A percentile compares a stretch with the other conserved stretches of the same genome.
These are phyloP conservation scores for Paramisgurnus dabryanus DNA, from an alignment of 2,113 vertebrate species.

Conservation along the genomic window DNA sequence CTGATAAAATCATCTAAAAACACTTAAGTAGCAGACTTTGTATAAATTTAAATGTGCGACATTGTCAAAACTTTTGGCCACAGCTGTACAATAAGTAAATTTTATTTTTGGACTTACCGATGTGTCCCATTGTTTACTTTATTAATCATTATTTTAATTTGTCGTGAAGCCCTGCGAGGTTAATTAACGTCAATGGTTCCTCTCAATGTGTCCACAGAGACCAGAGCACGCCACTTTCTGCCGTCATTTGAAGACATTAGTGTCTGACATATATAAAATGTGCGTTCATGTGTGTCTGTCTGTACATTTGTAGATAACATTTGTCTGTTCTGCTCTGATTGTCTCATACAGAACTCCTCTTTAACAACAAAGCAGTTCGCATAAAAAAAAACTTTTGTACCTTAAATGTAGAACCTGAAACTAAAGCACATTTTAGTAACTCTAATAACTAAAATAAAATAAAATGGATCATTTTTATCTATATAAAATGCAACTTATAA, in stretches of 20 bases:
- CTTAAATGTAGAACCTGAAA: too few species aligned
- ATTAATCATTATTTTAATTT: constrained; percentile 61
- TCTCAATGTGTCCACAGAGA: constrained; percentile 43
- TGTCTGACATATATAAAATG: constrained; percentile 32
- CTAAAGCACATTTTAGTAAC: too few species aligned
- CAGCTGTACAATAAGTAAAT: too few species aligned
- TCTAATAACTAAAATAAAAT: too few species aligned
- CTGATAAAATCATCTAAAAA: too few species aligned
- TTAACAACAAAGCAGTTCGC: constrained; percentile 16
- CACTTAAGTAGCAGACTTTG: too few species aligned
- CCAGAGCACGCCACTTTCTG: constrained; percentile 32
- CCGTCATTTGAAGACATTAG: constrained; percentile 56
- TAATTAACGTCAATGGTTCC: constrained; percentile 59
- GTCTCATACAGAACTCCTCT: constrained; percentile 9
- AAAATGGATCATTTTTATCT: too few species aligned
- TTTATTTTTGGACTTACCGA: constrained; percentile 18
- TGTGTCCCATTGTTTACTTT: constrained; percentile 56
- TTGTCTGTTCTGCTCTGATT: constrained; percentile 39
- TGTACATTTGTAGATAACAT: constrained; percentile 34
- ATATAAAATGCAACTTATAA: too few species aligned
- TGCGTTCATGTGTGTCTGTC: constrained; percentile 45
- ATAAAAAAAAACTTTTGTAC: background rate
- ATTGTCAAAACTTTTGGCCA: too few species aligned
- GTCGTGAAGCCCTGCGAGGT: constrained; percentile 59
- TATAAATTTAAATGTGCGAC: too few species aligned